Base-by-base conservation (phyloP, 2,888 invertebrate species). In the Caenorhabditis sp. region DNA sequence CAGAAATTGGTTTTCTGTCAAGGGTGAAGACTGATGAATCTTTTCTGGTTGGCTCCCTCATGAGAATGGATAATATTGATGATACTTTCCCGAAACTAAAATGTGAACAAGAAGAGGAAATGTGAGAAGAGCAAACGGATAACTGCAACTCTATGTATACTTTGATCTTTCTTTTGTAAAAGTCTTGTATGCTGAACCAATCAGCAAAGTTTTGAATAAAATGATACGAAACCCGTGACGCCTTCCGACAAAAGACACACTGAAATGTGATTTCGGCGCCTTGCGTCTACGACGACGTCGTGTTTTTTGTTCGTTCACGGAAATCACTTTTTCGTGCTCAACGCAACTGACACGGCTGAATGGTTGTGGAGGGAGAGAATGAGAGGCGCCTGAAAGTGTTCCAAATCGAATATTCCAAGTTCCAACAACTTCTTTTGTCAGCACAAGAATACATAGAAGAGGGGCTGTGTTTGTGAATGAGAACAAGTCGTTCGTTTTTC, bases 281-380 rank as follows among this genome's bases (percentile, higher is more conserved):
- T 20, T 50, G 2, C 26, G 26, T 30, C 27, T 9, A 8, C 30
- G 22, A 27, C 30, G n/a, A n/a, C n/a, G n/a, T 45, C 53, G 43
- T 63, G n/a, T 55, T 46, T 55, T 20, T 55, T 55, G 52, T 39
- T 63, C 43, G 37, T 6, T 6, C 9, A 35, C 11, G 46, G 27
- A 65, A 65, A 65, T 55, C 46, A 37, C 55, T 68, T 68, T 58
- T n/a, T n/a, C n/a, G n/a, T n/a, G n/a, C n/a, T 59, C 43, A 20
- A 37, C 41, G 32, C 20, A 65, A 68, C 41, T 43, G 52, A 70
- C 52, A 70, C 59, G 59, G 59, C 43, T 70, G 59, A 61, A 27
- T 70, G 43, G 27, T 22, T 17, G 20, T 46, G 46, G 15, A 17
- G 48, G 9, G 24, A 17, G 6, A 22, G 13, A n/a, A 24, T 2